A percentile compares a stretch with the other conserved stretches of the same genome.
Evolutionary conservation across 2,888 invertebrate genomes (phyloP).

Genomic region (Pocota personata): DNA sequence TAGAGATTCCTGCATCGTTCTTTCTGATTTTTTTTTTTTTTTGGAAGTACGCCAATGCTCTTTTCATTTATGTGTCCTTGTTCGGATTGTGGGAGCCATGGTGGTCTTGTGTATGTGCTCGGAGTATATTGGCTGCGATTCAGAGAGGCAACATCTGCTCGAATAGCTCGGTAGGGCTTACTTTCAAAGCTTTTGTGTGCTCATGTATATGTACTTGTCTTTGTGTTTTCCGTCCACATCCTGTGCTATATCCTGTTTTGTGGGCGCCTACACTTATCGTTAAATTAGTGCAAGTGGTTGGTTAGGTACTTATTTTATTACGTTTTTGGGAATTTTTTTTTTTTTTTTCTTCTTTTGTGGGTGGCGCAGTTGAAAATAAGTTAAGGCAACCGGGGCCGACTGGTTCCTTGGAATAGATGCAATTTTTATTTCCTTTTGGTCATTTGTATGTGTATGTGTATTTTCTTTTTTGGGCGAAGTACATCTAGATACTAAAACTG

Average conservation of each 20-base stretch:
- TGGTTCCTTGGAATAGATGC: slow-evolving; percentile 15
- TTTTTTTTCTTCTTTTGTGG: background rate
- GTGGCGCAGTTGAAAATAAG: slow-evolving; percentile 21
- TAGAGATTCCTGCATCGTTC: slow-evolving; percentile 62
- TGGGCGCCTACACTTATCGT: slow-evolving; percentile 74
- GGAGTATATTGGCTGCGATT: slow-evolving; percentile 72
- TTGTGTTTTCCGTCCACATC: slow-evolving; percentile 69
- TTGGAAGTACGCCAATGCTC: slow-evolving; percentile 73
- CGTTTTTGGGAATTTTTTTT: slow-evolving; percentile 39
- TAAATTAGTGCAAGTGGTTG: slow-evolving; percentile 74
- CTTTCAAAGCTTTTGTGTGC: slow-evolving; percentile 64
- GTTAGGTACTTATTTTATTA: slow-evolving; percentile 74
- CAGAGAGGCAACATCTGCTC: slow-evolving; percentile 73
- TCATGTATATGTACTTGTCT: slow-evolving; percentile 13
- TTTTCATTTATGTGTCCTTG: slow-evolving; percentile 73
- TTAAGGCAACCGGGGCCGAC: background rate
- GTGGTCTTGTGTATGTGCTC: slow-evolving; percentile 33
- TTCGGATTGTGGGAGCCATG: slow-evolving; percentile 62
- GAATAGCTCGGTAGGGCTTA: slow-evolving; percentile 62
- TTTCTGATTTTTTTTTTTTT: slow-evolving; percentile 25
- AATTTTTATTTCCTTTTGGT: slow-evolving; percentile 29
- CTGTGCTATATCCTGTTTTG: slow-evolving; percentile 70
- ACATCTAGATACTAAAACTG: slow-evolving; percentile 21
- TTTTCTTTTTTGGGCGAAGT: background rate
- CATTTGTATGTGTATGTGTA: background rate